Evolutionary conservation across 2,113 vertebrate genomes (phyloP).

Genomic region (Microtus pennsylvanicus): DNA sequence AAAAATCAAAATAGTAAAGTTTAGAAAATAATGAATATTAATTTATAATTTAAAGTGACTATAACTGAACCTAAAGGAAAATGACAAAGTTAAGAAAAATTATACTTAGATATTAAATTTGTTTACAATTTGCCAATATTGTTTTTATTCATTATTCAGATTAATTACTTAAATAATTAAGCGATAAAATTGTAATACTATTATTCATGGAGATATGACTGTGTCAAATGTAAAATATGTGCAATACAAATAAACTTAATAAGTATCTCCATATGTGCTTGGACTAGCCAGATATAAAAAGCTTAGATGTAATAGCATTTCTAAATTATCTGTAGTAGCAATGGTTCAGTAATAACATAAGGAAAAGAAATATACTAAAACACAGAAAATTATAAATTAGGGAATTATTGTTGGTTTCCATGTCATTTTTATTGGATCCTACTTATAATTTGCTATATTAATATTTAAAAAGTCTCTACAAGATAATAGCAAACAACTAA

Average conservation of each 20-base stretch:
- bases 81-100: background rate
- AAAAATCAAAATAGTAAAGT: background rate
- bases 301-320: background rate
- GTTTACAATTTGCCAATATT: background rate
- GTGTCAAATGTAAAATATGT: background rate
- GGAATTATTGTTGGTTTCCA: background rate
- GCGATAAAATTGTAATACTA: background rate
- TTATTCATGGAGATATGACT: background rate
- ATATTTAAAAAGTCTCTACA: constrained; percentile 59
- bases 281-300: background rate
- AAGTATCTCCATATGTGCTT: background rate
- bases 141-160: background rate
- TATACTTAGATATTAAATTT: background rate
- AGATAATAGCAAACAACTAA: background rate
- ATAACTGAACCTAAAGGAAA: background rate
- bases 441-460: constrained; percentile 39
- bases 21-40: background rate
- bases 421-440: background rate
- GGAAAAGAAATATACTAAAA: background rate
- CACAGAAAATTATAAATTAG: background rate
- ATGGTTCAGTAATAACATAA: background rate
- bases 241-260: background rate
- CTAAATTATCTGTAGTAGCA: background rate
- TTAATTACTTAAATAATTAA: background rate
- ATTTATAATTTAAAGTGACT: background rate